Conservation (phyloP, 1,140 invertebrate species). For the Trypoxylus dichotomus region DNA sequence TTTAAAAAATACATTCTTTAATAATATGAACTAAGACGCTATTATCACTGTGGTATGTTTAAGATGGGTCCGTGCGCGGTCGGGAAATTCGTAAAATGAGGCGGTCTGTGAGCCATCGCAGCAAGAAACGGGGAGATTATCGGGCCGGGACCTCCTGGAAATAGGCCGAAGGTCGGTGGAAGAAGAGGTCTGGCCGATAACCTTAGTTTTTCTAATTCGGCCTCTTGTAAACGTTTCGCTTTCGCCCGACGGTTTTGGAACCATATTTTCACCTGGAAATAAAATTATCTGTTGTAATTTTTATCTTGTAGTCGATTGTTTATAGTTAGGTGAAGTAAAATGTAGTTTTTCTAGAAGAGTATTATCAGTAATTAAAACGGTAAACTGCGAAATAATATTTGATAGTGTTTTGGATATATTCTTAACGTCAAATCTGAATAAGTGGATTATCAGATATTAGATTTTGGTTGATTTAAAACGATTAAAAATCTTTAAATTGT, state of each 20-base stretch:
- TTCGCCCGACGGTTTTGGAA: conserved; percentile 96
- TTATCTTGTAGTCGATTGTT: background rate
- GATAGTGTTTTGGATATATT: too few species aligned
- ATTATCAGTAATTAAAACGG: too few species aligned
- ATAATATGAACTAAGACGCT: background rate
- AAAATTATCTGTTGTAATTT: background rate
- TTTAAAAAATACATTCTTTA: background rate
- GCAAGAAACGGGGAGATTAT: conserved; percentile 50
- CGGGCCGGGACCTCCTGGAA: conserved; percentile 42
- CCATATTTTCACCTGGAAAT: conserved; percentile 90
- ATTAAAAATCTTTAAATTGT: too few species aligned
- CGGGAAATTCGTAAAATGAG: conserved; percentile 44
- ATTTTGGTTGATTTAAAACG: too few species aligned
- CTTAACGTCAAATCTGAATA: too few species aligned
- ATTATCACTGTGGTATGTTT: conserved; percentile 28
- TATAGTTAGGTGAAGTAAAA: too few species aligned
- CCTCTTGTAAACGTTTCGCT: conserved; percentile 91
- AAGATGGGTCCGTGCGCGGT: conserved; percentile 36
- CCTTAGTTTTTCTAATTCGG: conserved; percentile 83
- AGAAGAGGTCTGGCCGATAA: conserved; percentile 49
- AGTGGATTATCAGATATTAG: too few species aligned
- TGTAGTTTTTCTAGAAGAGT: too few species aligned
- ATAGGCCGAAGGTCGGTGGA: conserved; percentile 48
- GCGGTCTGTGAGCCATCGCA: conserved; percentile 51
- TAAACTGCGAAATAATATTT: too few species aligned